Evolutionary conservation across 1,140 invertebrate species (phyloP).

Genomic region (Galleria mellonella): DNA sequence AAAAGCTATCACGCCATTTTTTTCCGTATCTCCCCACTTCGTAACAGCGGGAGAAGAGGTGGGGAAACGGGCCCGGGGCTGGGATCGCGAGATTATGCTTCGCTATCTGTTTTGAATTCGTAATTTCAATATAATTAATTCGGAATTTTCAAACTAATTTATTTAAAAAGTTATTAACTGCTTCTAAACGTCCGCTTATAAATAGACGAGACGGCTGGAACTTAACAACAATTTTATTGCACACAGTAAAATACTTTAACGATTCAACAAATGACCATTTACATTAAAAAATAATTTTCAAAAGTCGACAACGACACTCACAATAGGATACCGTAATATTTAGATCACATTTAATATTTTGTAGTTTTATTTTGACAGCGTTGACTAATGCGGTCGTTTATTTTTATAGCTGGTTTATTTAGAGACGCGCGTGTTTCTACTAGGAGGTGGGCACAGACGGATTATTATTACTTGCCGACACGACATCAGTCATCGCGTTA

Average conservation of each 20-base stretch:
- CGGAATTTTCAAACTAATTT: slow-evolving; percentile 26
- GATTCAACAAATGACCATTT: slow-evolving; percentile 11
- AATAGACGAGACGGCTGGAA: slow-evolving; percentile 9
- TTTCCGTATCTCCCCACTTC: slow-evolving; percentile 28
- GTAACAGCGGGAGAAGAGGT: slow-evolving; percentile 21
- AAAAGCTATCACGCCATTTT: slow-evolving; percentile 67
- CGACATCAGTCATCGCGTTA: slow-evolving; percentile 63
- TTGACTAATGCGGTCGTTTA: slow-evolving; percentile 70
- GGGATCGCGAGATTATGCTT: slow-evolving; percentile 40
- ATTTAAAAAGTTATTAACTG: slow-evolving; percentile 26
- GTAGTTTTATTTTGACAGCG: slow-evolving; percentile 64
- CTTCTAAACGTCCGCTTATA: slow-evolving; percentile 15
- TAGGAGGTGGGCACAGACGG: slow-evolving; percentile 36
- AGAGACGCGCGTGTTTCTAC: slow-evolving; percentile 46
- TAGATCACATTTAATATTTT: slow-evolving; percentile 41
- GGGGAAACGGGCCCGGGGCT: slow-evolving; percentile 20
- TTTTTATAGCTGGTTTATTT: slow-evolving; percentile 68
- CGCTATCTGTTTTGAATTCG: slow-evolving; percentile 51
- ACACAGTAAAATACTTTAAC: slow-evolving; percentile 7
- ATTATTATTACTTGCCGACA: slow-evolving; percentile 61
- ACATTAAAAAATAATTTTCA: slow-evolving; percentile 12
- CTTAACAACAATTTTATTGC: slow-evolving; percentile 10
- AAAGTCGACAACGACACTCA: slow-evolving; percentile 11
- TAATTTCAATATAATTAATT: slow-evolving; percentile 48
- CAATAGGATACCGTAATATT: slow-evolving; percentile 26